Base-by-base conservation (phyloP, 2,888 invertebrate genomes). In the Agriotes lineatus region DNA sequence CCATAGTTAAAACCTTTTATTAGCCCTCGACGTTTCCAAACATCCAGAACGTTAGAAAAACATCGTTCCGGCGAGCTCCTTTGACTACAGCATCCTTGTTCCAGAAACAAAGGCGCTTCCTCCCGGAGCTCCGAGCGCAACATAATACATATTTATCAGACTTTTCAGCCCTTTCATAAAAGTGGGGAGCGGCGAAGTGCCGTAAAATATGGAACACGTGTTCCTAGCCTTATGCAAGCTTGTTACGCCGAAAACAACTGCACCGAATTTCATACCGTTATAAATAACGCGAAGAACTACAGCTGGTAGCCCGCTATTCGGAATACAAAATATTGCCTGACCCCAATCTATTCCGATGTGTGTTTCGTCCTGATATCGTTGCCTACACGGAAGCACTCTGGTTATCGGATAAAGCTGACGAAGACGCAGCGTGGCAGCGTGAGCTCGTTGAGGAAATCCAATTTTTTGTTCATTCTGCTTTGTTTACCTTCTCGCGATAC, bases 121-220 rank as follows among this genome's bases (percentile, higher is more conserved):
- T 4, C 22, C 6, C 48, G 10, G 4, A 22, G 25, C 10, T 20
- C 20, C 45, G n/a, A 48, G 22, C n/a, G 12, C 22, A 5, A 48
- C 48, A 48, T 48, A 48, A 25, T 48, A 48, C 20, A 22, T 48
- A 48, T 48, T 48, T 48, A 48, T 48, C 25, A 48, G 48, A 48
- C 2, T 25, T n/a, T 45, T 45, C 45, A 45, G 45, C 4, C 45
- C 20, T 19, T 45, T 45, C 10, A 20, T 45, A 45, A 45, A 45
- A 45, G 45, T 45, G 20, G 20, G n/a, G 45, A 45, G 20, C 10
- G 20, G 2, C 16, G 19, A 10, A 45, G 20, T 20, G 48, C 6
- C 19, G 48, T 48, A 48, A 48, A 48, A 48, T 48, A 48, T 48
- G 48, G n/a, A 22, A 48, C 48, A 48, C 48, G 25, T 48, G 48